Evolutionary conservation across 2,888 invertebrate genomes (phyloP), one percentile per base, ranked within the genome.

Genomic region (Altica lythri): DNA sequence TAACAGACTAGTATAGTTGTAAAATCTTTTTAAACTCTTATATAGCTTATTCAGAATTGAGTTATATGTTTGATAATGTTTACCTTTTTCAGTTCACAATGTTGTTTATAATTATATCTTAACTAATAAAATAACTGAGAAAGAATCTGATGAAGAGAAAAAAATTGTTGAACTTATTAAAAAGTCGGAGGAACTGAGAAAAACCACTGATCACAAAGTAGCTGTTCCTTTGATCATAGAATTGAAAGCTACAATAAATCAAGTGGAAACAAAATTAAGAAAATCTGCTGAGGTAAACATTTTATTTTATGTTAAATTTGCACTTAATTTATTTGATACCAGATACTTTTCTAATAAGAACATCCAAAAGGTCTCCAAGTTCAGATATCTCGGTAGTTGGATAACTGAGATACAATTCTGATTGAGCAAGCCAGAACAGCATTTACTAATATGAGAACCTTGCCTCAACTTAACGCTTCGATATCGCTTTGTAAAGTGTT

Each of bases 191-290:
- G 78, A 79, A 42, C 70, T 83, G 61, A 76, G 80, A 42, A 64
- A 60, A 27, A 64, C 69, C 22, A 67, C 57, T 56, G 82, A 84
- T 61, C 78, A 81, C 6, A 66, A 68, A 1, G 73, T 76, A 2
- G 84, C 84, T 2, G 80, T 81, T 1, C 70, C 70, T 9, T 71
- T 85, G 10, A 76, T 82, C 1, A 72, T 77, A 49, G 73, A 76
- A 29, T 72, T 83, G 59, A 75, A 80, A 40, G 82, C 87, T 40
- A 81, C 59, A 22, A 75, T 88, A 29, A 84, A 86, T 63, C 86
- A 88, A 71, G 80, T 90, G n/a, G 86, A 88, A 47, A 83, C 85
- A 4, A 80, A 81, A 66, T 75, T 87, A 55, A 75, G 87, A 35
- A 87, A 85, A 62, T 80, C 83, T 35, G 80, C 80, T 69, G 79